Evolutionary conservation across 2,113 vertebrate species (phyloP).

Genomic region (Chionis minor): DNA sequence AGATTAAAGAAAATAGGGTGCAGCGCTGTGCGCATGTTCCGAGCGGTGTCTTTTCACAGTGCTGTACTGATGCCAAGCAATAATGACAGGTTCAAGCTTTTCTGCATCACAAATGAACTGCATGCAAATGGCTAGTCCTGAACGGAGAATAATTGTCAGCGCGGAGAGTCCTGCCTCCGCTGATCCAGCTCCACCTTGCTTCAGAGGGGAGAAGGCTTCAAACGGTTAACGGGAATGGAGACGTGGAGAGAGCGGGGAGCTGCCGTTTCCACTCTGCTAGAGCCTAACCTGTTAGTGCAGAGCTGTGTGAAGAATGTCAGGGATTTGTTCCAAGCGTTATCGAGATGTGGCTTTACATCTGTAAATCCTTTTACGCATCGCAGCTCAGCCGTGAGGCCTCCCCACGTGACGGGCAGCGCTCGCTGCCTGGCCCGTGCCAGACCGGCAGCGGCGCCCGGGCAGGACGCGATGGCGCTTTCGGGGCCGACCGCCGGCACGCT

Average conservation of each 20-base stretch:
- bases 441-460: background rate
- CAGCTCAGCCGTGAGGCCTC: constrained; percentile 65
- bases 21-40: constrained; percentile 52
- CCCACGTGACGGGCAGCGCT: constrained; percentile 45
- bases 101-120: constrained; percentile 74
- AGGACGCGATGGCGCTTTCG: fast-evolving
- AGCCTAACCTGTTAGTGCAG: constrained; percentile 67
- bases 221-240: constrained; percentile 28
- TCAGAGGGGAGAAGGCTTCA: background rate
- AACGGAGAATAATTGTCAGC: constrained; percentile 72
- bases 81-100: constrained; percentile 80
- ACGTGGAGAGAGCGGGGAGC: constrained; percentile 28
- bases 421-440: background rate
- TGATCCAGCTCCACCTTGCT: background rate
- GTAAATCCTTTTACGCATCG: constrained; percentile 72
- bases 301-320: constrained; percentile 68
- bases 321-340: constrained; percentile 68
- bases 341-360: constrained; percentile 68
- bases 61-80: constrained; percentile 70
- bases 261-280: constrained; percentile 64
- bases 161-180: background rate
- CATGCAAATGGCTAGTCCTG: constrained; percentile 77
- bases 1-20: constrained; percentile 54
- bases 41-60: constrained; percentile 44
- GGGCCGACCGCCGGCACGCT: fast-evolving